Evolutionary conservation across 35 echinoderm and acorn worm species (phyloP).

Genomic region (Lytechinus variegatus): DNA sequence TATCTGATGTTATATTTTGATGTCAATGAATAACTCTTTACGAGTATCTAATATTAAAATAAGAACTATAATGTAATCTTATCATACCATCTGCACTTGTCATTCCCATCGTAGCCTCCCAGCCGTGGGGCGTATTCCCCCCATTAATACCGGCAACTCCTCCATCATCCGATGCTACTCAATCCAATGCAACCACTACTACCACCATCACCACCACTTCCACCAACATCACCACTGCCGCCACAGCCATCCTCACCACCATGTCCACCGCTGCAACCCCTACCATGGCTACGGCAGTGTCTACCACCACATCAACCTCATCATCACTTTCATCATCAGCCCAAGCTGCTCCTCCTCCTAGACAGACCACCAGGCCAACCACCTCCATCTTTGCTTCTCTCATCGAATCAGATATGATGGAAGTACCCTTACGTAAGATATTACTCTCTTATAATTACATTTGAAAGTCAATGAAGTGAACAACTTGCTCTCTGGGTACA

Average conservation of each 20-base stretch:
- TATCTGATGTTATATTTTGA: not conserved
- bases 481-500: no score
- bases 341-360: slow-evolving; percentile 38
- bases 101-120: not conserved
- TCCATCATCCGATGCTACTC: slow-evolving; percentile 18
- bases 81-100: not conserved
- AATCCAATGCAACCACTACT: not conserved
- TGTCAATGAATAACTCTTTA: not conserved
- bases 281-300: slow-evolving; percentile 5
- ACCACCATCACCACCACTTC: slow-evolving; percentile 36
- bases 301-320: slow-evolving; percentile 25
- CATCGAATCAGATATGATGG: slow-evolving; percentile 42
- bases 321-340: slow-evolving; percentile 30
- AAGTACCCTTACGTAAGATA: slow-evolving; percentile 17
- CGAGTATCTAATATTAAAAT: not conserved
- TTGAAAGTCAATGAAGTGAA: not conserved
- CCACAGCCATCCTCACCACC: slow-evolving; percentile 35
- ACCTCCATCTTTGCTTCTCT: slow-evolving; percentile 60
- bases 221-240: slow-evolving; percentile 1
- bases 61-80: not conserved
- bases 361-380: slow-evolving; percentile 36
- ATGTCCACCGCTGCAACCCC: slow-evolving; percentile 14
- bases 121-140: slow-evolving; percentile 1
- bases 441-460: not conserved
- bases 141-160: not conserved